These are phyloP conservation scores for Brachyopa scutellaris DNA, from an alignment of 2,888 invertebrate species.

Conservation along the genomic window DNA sequence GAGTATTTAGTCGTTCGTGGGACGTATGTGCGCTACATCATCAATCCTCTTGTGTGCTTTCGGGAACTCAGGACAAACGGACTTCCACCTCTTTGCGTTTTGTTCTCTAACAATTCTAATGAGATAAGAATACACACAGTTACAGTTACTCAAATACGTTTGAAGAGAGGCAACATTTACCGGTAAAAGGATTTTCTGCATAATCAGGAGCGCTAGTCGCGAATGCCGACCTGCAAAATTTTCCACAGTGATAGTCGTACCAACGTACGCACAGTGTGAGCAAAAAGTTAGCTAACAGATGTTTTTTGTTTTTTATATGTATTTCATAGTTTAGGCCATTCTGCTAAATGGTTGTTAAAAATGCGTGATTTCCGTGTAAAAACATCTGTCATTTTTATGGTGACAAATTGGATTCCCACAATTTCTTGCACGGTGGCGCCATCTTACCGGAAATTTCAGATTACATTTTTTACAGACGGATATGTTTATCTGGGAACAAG, in stretches of 20 bases:
- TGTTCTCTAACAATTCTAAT: conserved; percentile 40
- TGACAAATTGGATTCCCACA: no score
- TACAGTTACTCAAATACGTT: neutral
- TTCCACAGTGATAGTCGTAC: neutral
- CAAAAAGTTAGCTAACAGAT: no score
- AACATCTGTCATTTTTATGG: no score
- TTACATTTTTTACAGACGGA: no score
- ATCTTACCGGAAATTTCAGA: no score
- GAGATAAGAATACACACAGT: conserved; percentile 17
- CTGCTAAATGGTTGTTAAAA: no score
- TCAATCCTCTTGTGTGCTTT: conserved; percentile 45
- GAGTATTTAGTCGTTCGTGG: conserved; percentile 21
- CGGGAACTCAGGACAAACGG: conserved; percentile 10
- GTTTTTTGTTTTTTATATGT: no score
- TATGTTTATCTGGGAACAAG: no score
- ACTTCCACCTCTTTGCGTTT: neutral
- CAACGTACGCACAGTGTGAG: conserved; percentile 8
- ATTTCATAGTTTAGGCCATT: no score
- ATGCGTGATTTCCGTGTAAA: no score
- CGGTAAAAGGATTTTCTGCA: conserved; percentile 47
- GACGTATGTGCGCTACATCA: conserved; percentile 40
- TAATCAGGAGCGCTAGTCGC: conserved; percentile 52
- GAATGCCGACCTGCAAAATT: conserved; percentile 15
- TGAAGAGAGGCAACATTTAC: conserved; percentile 30
- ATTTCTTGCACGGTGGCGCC: no score